These are phyloP conservation scores for Naja naja DNA, from an alignment of 2,113 vertebrate species.

Conservation along the genomic window DNA sequence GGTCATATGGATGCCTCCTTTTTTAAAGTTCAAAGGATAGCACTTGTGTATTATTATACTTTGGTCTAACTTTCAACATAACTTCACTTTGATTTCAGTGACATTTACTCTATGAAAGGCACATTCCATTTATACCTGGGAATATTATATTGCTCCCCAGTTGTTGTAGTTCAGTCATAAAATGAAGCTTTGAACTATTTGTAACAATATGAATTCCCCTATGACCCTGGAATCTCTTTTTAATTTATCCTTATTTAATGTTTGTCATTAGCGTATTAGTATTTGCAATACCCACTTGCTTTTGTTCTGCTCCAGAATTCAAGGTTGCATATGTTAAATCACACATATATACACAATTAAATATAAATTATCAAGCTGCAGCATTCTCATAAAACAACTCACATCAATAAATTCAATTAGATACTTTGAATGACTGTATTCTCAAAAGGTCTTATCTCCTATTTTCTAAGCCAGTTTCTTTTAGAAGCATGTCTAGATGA, in stretches of 20 bases:
- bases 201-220: neutral
- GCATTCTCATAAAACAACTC: constrained; percentile 20
- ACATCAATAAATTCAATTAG: neutral
- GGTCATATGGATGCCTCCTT: neutral
- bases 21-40: neutral
- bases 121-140: neutral
- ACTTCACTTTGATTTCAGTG: neutral
- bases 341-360: neutral
- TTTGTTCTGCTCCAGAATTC: neutral
- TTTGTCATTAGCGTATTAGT: neutral
- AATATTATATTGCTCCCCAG: neutral
- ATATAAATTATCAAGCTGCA: neutral
- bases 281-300: neutral
- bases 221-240: neutral
- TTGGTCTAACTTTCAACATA: neutral
- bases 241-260: neutral
- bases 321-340: neutral
- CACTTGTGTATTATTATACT: neutral
- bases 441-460: neutral
- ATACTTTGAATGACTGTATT: constrained; percentile 8
- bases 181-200: neutral
- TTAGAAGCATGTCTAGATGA: neutral
- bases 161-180: neutral
- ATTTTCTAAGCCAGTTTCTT: neutral
- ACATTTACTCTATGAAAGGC: neutral